phyloP scores from a whole-genome alignment of 2,888 invertebrate species.

The Xestia sexstrigata region DNA sequence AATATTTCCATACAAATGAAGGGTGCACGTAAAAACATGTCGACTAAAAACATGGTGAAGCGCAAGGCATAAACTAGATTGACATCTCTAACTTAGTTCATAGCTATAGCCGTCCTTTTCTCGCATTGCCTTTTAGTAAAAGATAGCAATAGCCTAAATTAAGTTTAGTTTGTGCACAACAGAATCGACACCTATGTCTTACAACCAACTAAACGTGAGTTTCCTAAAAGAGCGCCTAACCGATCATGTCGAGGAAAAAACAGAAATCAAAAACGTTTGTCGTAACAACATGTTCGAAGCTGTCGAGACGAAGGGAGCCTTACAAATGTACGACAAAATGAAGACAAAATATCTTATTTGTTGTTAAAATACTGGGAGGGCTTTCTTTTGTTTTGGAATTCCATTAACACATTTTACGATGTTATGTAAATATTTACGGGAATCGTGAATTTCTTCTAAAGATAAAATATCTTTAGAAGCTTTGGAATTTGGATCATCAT shows the following conservation, averaged over 20 bases:
- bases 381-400: conserved; percentile 13
- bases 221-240: not conserved
- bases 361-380: conserved; percentile 11
- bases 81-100: too few relatives aligned
- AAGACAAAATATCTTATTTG: conserved; percentile 13
- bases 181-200: too few relatives aligned
- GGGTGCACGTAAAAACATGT: too few relatives aligned
- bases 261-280: conserved; percentile 10
- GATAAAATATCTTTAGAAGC: not conserved
- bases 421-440: not conserved
- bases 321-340: conserved; percentile 15
- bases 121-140: too few relatives aligned
- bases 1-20: too few relatives aligned
- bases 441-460: conserved; percentile 10
- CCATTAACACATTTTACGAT: conserved; percentile 7
- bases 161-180: too few relatives aligned
- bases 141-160: too few relatives aligned
- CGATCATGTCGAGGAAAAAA: not conserved
- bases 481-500: conserved; percentile 1
- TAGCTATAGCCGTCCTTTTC: too few relatives aligned
- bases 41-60: too few relatives aligned
- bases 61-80: too few relatives aligned
- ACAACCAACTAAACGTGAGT: not conserved
- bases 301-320: not conserved
- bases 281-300: conserved; percentile 22